These are phyloP conservation scores for Drosophila incognita DNA, from an alignment of 2,888 invertebrate species.

Conservation along the genomic window DNA sequence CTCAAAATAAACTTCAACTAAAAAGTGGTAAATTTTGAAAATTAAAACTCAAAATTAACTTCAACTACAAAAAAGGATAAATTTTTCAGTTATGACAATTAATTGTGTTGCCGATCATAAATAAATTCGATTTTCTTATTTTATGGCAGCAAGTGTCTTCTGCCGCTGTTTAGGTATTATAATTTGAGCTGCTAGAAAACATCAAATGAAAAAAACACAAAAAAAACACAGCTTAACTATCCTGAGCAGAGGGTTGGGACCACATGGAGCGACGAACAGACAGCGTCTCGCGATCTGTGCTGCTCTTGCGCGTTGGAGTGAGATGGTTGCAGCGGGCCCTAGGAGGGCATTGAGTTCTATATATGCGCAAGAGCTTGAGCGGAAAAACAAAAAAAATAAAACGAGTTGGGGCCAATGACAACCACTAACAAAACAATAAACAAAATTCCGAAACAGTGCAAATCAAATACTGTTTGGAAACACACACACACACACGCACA, in stretches of 20 bases:
- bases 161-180: neutral
- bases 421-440: conserved; percentile 57
- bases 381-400: neutral
- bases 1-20: too few relatives aligned
- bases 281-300: conserved; percentile 22
- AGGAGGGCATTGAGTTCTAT: conserved; percentile 8
- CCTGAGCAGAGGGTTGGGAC: too few relatives aligned
- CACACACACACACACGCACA: neutral
- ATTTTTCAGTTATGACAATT: neutral
- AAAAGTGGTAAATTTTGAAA: too few relatives aligned
- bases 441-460: conserved; percentile 53
- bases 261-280: conserved; percentile 56
- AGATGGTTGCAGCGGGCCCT: conserved; percentile 16
- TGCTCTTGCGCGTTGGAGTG: conserved; percentile 26
- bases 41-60: too few relatives aligned
- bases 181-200: conserved; percentile 16
- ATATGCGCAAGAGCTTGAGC: conserved; percentile 9
- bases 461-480: conserved; percentile 45
- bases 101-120: neutral
- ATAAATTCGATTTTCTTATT: neutral
- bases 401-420: conserved; percentile 33
- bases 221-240: conserved; percentile 27
- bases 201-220: conserved; percentile 8
- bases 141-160: neutral
- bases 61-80: too few relatives aligned